These are phyloP conservation scores for Drosophila sproati DNA, from an alignment of 1,140 invertebrate species.

Conservation along the genomic window DNA sequence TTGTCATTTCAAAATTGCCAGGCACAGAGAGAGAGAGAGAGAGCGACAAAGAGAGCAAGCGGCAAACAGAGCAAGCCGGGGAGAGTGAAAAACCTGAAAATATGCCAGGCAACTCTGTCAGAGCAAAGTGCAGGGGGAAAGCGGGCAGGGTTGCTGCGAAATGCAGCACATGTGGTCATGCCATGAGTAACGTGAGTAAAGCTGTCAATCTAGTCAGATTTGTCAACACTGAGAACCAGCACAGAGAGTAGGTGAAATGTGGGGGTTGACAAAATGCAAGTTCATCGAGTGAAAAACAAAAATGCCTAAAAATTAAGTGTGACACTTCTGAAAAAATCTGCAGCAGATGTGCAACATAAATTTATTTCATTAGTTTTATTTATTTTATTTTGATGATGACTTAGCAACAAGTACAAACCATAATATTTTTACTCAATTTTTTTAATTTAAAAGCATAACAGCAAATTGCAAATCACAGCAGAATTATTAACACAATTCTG, in stretches of 20 bases:
- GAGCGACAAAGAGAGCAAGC: neutral
- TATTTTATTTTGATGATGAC: too few relatives aligned
- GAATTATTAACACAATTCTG: neutral
- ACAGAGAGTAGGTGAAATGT: neutral
- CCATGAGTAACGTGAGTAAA: slow-evolving; percentile 7
- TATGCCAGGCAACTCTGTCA: slow-evolving; percentile 42
- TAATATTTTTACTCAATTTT: too few relatives aligned
- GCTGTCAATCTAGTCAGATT: slow-evolving; percentile 38
- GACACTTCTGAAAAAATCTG: neutral
- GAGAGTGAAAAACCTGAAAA: slow-evolving; percentile 65
- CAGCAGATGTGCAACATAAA: too few relatives aligned
- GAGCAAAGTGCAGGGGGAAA: neutral
- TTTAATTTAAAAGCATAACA: neutral
- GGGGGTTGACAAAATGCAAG: slow-evolving; percentile 41
- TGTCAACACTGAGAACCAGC: slow-evolving; percentile 26
- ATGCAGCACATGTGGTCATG: slow-evolving; percentile 68
- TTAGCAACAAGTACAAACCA: too few relatives aligned
- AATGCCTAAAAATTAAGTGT: neutral
- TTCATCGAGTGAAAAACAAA: neutral
- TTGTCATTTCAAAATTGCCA: slow-evolving; percentile 28
- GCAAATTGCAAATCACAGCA: neutral
- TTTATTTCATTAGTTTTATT: too few relatives aligned
- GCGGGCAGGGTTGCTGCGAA: slow-evolving; percentile 58
- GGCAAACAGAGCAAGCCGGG: neutral
- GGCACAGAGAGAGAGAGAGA: slow-evolving; percentile 19